A percentile compares a stretch with the other conserved stretches of the same genome.
These are phyloP conservation scores for Philopedon plagiatum DNA, from an alignment of 2,888 invertebrate genomes.

Conservation along the genomic window DNA sequence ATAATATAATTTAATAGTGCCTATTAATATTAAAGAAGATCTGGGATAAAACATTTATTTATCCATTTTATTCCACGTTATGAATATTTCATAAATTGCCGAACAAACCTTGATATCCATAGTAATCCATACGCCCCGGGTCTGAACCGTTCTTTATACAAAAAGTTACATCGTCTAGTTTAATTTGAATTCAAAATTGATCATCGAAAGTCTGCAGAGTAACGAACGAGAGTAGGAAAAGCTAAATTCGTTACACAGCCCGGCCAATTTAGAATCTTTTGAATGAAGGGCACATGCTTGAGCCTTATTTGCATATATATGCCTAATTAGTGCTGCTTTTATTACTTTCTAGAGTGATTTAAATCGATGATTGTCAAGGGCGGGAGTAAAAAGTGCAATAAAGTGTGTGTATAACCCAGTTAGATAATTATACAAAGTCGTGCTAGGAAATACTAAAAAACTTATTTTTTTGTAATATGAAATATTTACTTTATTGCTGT, in stretches of 20 bases:
- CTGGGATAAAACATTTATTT: not conserved
- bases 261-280: constrained; percentile 19
- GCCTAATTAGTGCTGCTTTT: constrained; percentile 22
- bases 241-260: constrained; percentile 23
- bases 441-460: no score
- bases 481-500: no score
- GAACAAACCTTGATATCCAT: constrained; percentile 5
- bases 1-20: no score
- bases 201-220: constrained; percentile 18
- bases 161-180: constrained; percentile 16
- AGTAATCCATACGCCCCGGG: not conserved
- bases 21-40: constrained; percentile 2
- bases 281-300: constrained; percentile 18
- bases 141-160: constrained; percentile 15
- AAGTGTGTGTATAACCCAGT: no score
- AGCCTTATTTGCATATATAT: constrained; percentile 22
- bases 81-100: constrained; percentile 1
- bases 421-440: no score
- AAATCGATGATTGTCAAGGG: constrained; percentile 1
- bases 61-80: not conserved
- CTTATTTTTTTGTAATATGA: no score
- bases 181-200: constrained; percentile 33
- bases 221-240: not conserved
- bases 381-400: not conserved
- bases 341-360: constrained; percentile 2